A percentile compares a stretch with the other conserved stretches of the same genome.
Conservation (phyloP, 2,888 invertebrate species). For the Mythimna ferrago region DNA sequence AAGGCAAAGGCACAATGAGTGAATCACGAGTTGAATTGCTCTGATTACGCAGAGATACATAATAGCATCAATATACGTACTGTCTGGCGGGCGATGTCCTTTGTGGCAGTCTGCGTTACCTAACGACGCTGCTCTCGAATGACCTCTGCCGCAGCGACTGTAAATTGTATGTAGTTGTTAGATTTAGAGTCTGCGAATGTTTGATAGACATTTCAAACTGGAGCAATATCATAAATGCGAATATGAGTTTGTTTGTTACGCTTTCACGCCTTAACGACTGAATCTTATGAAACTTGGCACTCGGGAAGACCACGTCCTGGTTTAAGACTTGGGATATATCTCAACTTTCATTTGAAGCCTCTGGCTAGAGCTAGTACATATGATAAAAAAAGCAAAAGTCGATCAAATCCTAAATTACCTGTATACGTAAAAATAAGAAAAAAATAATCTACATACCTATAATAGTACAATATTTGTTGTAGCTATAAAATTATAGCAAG, state of each 20-base stretch:
- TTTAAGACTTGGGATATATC: neutral
- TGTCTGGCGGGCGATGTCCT: conserved; percentile 84
- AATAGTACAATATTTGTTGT: neutral
- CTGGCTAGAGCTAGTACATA: neutral
- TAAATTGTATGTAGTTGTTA: conserved; percentile 53
- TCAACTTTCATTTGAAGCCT: neutral
- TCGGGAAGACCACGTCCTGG: neutral
- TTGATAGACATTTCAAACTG: neutral
- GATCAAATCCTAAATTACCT: too few species aligned
- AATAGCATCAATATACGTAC: conserved; percentile 71
- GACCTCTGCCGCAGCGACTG: conserved; percentile 90
- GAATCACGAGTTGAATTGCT: conserved; percentile 40
- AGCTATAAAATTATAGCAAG: neutral
- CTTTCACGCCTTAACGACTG: neutral
- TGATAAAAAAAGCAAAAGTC: too few species aligned
- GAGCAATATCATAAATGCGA: neutral
- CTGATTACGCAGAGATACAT: conserved; percentile 32
- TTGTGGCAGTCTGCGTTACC: conserved; percentile 90
- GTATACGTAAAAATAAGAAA: too few species aligned
- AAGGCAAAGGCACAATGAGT: conserved; percentile 41
- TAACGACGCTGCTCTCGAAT: conserved; percentile 96
- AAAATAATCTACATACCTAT: too few species aligned
- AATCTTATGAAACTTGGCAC: neutral
- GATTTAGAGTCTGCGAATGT: neutral
- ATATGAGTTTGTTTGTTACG: neutral